Evolutionary conservation across 2,888 invertebrate genomes (phyloP), one percentile per base, ranked within the genome.

Genomic region (Leucophenga maculata): DNA sequence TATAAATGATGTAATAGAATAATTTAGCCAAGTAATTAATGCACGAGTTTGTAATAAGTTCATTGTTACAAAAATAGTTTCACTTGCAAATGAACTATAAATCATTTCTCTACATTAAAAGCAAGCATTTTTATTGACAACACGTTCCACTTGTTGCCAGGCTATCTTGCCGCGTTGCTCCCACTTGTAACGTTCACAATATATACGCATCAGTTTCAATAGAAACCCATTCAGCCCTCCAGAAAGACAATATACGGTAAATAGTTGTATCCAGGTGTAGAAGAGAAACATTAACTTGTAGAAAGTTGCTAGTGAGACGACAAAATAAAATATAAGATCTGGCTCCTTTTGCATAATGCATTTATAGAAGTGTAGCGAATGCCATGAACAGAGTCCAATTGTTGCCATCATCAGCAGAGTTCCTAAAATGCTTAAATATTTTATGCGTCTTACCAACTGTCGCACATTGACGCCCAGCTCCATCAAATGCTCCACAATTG

Each of bases 301-400:
- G 54, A 65, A 83, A n/a, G 75, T 72, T 1, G 79, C 74, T 11
- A 82, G 60, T 3, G 72, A 69, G 0, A 78, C 74, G 32, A 76
- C 75, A 6, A 77, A 48, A 69, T 78, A 77, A 68, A 74, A 78
- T 1, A 71, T 68, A 0, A 75, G 26, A 0, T 71, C 65, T 0
- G 80, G 76, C 1, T 74, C 62, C n/a, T 70, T 68, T 4, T 75
- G 48, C 0, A 74, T 76, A 14, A 82, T 72, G 3, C 69, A 13
- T 52, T 77, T 69, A 65, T 77, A 82, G 72, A 78, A 82, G 50
- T 69, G 70, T 11, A 77, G 68, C 11, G 77, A 75, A 74, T 82
- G 82, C 73, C 74, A 75, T 32, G 75, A 74, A n/a, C 74, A 72
- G 31, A 77, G 74, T 1, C 65, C 0, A 6, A 78, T 14, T 11